A percentile compares a stretch with the other conserved stretches of the same genome.
These are phyloP conservation scores for Cantharis flavilabris DNA, from an alignment of 2,888 invertebrate species.

Conservation along the genomic window DNA sequence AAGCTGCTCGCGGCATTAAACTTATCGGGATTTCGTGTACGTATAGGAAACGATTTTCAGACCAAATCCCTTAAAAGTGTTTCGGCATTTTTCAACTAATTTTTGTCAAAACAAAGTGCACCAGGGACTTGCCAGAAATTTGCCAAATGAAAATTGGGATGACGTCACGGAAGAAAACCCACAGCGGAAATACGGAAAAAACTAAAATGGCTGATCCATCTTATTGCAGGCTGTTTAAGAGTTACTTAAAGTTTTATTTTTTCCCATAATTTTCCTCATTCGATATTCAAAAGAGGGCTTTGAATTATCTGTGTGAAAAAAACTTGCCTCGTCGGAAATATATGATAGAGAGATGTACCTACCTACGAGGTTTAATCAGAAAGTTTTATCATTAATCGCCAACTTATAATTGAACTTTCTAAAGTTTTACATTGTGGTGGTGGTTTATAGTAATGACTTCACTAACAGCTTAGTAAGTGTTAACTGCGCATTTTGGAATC, in stretches of 20 bases:
- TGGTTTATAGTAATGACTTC: too few species aligned
- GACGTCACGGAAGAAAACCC: neutral
- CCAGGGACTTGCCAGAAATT: neutral
- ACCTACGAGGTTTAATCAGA: too few species aligned
- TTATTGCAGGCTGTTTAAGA: neutral
- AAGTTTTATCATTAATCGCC: too few species aligned
- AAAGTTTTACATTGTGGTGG: too few species aligned
- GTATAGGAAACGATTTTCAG: neutral
- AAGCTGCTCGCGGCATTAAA: neutral
- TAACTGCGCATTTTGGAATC: too few species aligned
- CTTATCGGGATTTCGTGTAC: neutral
- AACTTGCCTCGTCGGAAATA: neutral
- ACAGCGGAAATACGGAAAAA: neutral
- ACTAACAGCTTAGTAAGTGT: too few species aligned
- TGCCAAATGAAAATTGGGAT: neutral
- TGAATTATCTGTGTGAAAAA: neutral
- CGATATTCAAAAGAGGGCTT: neutral
- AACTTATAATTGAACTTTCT: too few species aligned
- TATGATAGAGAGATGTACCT: too few species aligned
- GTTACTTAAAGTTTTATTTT: too few species aligned
- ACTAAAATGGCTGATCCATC: neutral
- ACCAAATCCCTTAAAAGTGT: neutral
- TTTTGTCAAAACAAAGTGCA: neutral
- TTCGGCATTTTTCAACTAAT: neutral
- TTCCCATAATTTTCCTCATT: neutral